phyloP scores from a whole-genome alignment of 2,113 vertebrate species.

The Phoenicopterus ruber region DNA sequence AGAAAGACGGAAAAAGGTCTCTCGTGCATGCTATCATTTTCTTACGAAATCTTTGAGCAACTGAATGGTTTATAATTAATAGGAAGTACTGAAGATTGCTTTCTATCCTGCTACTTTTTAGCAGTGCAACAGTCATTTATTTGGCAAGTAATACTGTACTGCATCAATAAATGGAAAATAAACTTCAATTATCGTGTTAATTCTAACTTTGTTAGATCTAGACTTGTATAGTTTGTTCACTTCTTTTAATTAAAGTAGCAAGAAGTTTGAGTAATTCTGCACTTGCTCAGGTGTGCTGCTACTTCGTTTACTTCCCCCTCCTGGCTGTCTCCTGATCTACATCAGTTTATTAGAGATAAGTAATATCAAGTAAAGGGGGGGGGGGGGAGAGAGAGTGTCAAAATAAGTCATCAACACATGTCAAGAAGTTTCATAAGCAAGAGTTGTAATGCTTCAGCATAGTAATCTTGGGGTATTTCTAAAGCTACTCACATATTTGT shows the following conservation, averaged over 20 bases:
- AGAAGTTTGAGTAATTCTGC: not conserved
- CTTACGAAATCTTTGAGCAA: not conserved
- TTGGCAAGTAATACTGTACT: not conserved
- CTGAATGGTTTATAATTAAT: not conserved
- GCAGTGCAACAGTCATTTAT: not conserved
- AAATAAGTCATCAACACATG: not conserved
- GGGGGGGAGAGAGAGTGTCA: not conserved
- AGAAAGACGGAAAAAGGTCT: not conserved
- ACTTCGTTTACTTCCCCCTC: not conserved
- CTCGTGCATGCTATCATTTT: not conserved
- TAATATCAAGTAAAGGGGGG: not conserved
- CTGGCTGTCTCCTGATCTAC: not conserved
- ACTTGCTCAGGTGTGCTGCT: not conserved
- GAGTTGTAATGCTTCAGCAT: not conserved
- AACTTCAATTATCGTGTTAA: not conserved
- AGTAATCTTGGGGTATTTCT: not conserved
- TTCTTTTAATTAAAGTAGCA: not conserved
- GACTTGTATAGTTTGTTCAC: not conserved
- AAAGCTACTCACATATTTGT: not conserved
- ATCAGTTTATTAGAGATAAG: not conserved
- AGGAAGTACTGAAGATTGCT: not conserved
- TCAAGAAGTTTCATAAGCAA: not conserved
- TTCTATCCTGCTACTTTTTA: not conserved
- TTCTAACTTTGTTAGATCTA: not conserved
- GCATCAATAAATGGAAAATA: not conserved